Base-by-base conservation (phyloP, 2,888 invertebrate species). In the Stramonita haemastoma region DNA sequence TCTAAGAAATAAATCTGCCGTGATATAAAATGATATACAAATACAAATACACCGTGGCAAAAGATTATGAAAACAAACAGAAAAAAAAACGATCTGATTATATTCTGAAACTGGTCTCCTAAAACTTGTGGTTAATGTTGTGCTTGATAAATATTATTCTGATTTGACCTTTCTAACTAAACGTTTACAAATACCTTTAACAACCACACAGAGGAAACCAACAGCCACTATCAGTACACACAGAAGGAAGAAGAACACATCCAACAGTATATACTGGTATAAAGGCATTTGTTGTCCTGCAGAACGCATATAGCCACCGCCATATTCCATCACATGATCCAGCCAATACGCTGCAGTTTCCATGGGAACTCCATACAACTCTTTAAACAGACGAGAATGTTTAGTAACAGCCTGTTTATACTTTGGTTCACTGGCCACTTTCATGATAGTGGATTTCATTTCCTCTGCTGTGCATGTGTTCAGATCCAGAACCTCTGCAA, bases 321-420 rank as follows among this genome's bases (percentile, higher is more conserved):
- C 83, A 83, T 83, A 83, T 83, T 83, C 46, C 83, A 83, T 90
- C 84, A 94, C 92, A 87, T 93, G 92, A 86, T 94, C 93, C 17
- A 94, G 89, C 93, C 93, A 94, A 84, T 89, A 93, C 0, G 92
- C 93, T n/a, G 92, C 93, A 36, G 92, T 89, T 79, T 93, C 77
- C 36, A 22, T 36, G 15, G 90, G 89, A 26, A 46, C 56, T 36
- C 86, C 57, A 32, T 81, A 90, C 81, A 86, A 57, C 29, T 83
- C 29, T 46, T 60, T 57, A 29, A 83, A 90, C 26, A 90, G 32
- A 26, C 70, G 70, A 15, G 90, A 90, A 17, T 86, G 86, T 81
- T 90, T 90, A 32, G 36, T 29, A 26, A 90, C 88, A 46, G 36
- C 86, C n/a, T 77, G 32, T 34, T 84, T 85, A 66, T 90, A 90